phyloP scores from a whole-genome alignment of 2,797 vertebrate genomes.

The Myioborus miniatus region DNA sequence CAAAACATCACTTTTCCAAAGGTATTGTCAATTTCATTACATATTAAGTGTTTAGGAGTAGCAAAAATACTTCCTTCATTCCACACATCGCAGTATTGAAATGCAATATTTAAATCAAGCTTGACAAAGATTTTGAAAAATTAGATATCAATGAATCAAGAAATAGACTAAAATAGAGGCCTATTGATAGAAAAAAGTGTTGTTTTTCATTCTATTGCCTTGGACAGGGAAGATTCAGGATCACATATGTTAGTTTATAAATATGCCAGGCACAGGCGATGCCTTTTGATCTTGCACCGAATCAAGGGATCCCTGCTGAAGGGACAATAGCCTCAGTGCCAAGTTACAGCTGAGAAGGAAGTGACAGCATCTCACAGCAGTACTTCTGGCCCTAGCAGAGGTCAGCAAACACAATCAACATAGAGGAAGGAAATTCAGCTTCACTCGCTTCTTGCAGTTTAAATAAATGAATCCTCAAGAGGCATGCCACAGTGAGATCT shows the following conservation, averaged over 20 bases:
- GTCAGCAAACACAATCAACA: not conserved
- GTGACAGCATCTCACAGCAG: slow-evolving; percentile 9
- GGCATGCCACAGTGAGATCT: not conserved
- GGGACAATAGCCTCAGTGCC: not conserved
- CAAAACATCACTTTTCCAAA: not conserved
- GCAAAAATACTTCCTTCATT: not conserved
- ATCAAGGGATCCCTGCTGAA: slow-evolving; percentile 2
- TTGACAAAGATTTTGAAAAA: not conserved
- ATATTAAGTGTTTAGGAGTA: not conserved
- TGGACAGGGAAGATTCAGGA: not conserved
- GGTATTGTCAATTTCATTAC: not conserved
- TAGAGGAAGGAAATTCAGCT: slow-evolving; percentile 21
- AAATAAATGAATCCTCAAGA: slow-evolving; percentile 19
- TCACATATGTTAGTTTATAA: slow-evolving; percentile 17
- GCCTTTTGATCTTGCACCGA: not conserved
- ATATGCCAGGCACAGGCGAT: not conserved
- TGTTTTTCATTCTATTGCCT: not conserved
- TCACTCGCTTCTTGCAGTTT: slow-evolving; percentile 41
- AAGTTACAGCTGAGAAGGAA: slow-evolving; percentile 23
- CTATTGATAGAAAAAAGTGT: not conserved
- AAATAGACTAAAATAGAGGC: not conserved
- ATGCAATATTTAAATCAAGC: not conserved
- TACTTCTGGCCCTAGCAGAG: not conserved
- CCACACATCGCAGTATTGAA: not conserved
- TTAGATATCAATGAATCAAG: not conserved